Conservation (phyloP, 2,797 vertebrate species). For the Rhyacichthys aspro region DNA sequence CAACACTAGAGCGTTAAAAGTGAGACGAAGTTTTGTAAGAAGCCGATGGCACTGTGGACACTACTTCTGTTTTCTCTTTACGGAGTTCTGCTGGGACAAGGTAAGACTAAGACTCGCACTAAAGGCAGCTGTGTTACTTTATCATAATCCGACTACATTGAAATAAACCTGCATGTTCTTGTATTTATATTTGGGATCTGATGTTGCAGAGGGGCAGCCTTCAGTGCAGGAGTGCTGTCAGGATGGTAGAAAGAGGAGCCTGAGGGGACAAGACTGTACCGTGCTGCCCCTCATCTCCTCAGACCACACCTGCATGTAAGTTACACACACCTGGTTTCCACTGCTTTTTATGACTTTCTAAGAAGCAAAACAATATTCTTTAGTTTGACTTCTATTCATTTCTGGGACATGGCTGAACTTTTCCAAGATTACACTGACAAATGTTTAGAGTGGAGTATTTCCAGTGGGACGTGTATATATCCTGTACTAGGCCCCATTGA, state of each 20-base stretch:
- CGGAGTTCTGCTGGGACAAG: constrained; percentile 49
- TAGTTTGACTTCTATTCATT: no score
- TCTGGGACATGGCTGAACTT: neutral
- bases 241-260: constrained; percentile 79
- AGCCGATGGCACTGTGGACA: constrained; percentile 45
- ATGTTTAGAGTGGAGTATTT: neutral
- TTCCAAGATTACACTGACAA: no score
- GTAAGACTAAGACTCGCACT: constrained; percentile 47
- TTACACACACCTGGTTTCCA: constrained; percentile 46
- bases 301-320: constrained; percentile 87
- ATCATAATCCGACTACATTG: no score
- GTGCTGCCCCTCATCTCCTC: constrained; percentile 68
- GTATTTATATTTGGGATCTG: neutral
- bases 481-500: neutral
- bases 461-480: neutral
- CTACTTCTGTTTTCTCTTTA: constrained; percentile 41
- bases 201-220: constrained; percentile 58
- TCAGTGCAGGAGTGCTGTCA: constrained; percentile 84
- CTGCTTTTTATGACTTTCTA: no score
- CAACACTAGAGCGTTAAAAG: neutral
- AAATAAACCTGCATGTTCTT: neutral
- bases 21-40: neutral
- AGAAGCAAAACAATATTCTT: no score
- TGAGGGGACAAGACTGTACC: constrained; percentile 75
- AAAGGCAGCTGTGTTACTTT: no score